A percentile compares a stretch with the other conserved stretches of the same genome.
These are phyloP conservation scores for Lepus townsendii DNA, from an alignment of 2,797 vertebrate species.

Conservation along the genomic window DNA sequence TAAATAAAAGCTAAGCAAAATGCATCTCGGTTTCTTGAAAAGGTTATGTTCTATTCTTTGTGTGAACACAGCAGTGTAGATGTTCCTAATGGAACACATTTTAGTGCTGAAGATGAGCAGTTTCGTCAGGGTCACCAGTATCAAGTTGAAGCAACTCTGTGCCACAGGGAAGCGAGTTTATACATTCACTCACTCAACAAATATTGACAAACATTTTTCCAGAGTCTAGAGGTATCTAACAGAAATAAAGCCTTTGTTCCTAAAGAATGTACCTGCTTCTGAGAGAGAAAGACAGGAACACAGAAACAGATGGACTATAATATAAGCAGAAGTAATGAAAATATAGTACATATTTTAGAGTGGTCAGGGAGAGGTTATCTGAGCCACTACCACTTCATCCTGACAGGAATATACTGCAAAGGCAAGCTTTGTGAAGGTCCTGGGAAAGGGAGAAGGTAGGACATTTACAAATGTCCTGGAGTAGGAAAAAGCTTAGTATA, in stretches of 20 bases:
- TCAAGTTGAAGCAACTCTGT: not conserved
- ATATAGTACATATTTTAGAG: not conserved
- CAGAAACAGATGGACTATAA: not conserved
- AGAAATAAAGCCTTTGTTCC: not conserved
- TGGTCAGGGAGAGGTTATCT: not conserved
- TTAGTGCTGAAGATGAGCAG: not conserved
- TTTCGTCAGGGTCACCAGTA: not conserved
- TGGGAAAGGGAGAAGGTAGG: not conserved
- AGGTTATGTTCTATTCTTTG: not conserved
- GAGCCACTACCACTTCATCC: not conserved
- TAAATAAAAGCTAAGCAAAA: slow-evolving; percentile 22
- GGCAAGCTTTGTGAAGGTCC: not conserved
- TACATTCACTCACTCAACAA: not conserved
- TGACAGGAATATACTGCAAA: not conserved
- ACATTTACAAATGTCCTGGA: not conserved
- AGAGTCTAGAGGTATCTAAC: not conserved
- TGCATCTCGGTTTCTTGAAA: not conserved
- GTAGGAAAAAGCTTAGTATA: no score
- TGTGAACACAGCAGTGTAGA: not conserved
- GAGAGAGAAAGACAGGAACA: not conserved
- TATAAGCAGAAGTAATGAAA: not conserved
- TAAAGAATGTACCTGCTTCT: not conserved
- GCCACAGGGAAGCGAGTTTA: not conserved
- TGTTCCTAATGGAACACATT: not conserved
- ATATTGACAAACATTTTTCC: not conserved